Base-by-base conservation (phyloP, 2,797 vertebrate genomes). In the Lithobates sylvaticus region DNA sequence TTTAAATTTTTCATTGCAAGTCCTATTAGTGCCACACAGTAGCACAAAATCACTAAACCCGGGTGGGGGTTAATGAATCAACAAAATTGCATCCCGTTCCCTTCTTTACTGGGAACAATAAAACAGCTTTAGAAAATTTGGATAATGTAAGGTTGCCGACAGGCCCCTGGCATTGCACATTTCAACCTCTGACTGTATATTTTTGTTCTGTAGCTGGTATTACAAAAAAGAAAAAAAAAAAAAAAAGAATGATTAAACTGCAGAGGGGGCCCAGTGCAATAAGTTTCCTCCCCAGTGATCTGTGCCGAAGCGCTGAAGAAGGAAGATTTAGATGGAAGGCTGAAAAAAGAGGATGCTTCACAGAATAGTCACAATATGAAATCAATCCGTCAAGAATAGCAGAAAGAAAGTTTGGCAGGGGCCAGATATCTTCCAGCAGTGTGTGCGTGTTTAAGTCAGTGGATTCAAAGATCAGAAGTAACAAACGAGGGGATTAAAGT, bases 281-380 rank as follows among this genome's bases (percentile, higher is more conserved):
- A 65, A 26, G 76, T 78, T 65, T 78, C 58, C 32, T 78, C 36
- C 34, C 36, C 26, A 64, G 76, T 36, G 76, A 65, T 78, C 61
- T 67, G 18, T 10, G 61, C 61, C 42, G 36, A 36, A 78, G 23
- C 61, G 61, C 64, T 36, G 12, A 39, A 64, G 12, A 39, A 64
- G 64, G 61, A 65, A 78, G 34, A 67, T 78, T 78, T 65, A 78
- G 61, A 67, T 67, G 58, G 39, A 26, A 42, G 36, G 36, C 16
- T 23, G 29, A 80, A 29, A 70, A 68, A 29, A 61, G 54, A 67
- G 65, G 26, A 54, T 29, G 18, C 23, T 29, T 18, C 8, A 34
- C 18, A 5, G 39, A 70, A 54, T 54, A 21, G 44, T 13, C 29
- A 50, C 68, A n/a, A 80, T 54, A 54, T 32, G 39, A 10, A 61